Evolutionary conservation across 2,797 vertebrate species (phyloP), one percentile per base, ranked within the genome.

Genomic region (Arctocebus calabarensis): DNA sequence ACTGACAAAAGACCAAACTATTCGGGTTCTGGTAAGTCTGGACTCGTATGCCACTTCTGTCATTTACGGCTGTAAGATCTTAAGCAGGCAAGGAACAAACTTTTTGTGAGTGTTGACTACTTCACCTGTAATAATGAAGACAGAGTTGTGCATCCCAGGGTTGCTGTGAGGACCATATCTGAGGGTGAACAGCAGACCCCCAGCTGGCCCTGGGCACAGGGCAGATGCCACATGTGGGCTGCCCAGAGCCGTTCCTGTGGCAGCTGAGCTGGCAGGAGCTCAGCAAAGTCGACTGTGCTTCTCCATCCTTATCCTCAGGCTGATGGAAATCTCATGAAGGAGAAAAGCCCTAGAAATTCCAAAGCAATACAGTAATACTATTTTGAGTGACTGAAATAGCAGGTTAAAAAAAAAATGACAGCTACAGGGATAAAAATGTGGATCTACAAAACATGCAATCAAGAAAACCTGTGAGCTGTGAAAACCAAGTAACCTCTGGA

Each of bases 361-460:
- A 88, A 84, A 66, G 81, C 86, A 55, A 88, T 95, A 52, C 3
- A 86, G 78, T 78, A 85, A 86, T 94, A 77, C 22, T 64, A 59
- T 82, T 97, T 52, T 82, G 92, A 97, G 90, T 94, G 92, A 94
- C 94, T 95, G 68, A 96, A 98, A 92, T 45, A 88, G 94, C 96
- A 97, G 94, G 90, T 94, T 84, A 45, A n/a, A 95, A 84, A 32
- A 64, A 96, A 98, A 98, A 95, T 93, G 96, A 97, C 61, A 97
- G 94, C 93, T 66, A 86, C 29, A 45, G 71, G 88, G 97, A 97
- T 97, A 97, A 98, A 97, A 98, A 94, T 55, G 95, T 0, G 0
- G 94, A 96, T 96, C 97, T 96, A 71, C 88, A 95, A 95, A 97
- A 92, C 94, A 73, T 37, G 90, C 81, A 97, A 97, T 97, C 95